These are phyloP conservation scores for Drosophila bocqueti DNA, from an alignment of 1,140 invertebrate genomes.

Conservation along the genomic window DNA sequence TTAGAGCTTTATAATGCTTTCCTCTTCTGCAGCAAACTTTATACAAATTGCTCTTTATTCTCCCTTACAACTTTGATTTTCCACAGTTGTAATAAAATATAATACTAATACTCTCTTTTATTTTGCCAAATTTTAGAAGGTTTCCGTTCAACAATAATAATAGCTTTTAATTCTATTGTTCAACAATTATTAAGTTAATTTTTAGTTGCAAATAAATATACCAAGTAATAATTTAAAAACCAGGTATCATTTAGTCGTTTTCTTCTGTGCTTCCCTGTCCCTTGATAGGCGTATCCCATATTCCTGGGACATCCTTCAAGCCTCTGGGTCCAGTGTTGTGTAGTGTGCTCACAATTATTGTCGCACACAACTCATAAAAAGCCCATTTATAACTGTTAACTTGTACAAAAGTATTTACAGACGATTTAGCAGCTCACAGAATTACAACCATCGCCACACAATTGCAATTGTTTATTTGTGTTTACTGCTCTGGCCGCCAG, in stretches of 20 bases:
- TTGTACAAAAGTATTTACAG: conserved; percentile 83
- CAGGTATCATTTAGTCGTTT: not conserved
- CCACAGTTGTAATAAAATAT: no score
- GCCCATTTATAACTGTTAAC: conserved; percentile 83
- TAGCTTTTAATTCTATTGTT: not conserved
- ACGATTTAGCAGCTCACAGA: conserved; percentile 78
- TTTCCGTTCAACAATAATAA: not conserved
- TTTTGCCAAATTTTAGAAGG: no score
- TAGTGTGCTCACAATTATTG: conserved; percentile 65
- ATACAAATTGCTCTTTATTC: not conserved
- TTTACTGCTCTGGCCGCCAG: conserved; percentile 25
- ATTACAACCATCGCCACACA: conserved; percentile 70
- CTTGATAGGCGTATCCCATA: conserved; percentile 21
- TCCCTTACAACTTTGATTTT: not conserved
- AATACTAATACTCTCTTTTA: no score
- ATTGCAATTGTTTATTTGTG: conserved; percentile 80
- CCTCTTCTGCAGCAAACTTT: not conserved
- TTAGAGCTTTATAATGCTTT: not conserved
- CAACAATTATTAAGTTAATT: not conserved
- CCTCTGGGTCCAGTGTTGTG: conserved; percentile 37
- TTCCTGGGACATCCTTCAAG: conserved; percentile 4
- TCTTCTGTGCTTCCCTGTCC: not conserved
- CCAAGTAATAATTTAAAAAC: not conserved
- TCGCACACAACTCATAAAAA: conserved; percentile 80
- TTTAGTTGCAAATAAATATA: not conserved